Base-by-base conservation (phyloP, 2,888 invertebrate species). In the Platypus cylindrus region DNA sequence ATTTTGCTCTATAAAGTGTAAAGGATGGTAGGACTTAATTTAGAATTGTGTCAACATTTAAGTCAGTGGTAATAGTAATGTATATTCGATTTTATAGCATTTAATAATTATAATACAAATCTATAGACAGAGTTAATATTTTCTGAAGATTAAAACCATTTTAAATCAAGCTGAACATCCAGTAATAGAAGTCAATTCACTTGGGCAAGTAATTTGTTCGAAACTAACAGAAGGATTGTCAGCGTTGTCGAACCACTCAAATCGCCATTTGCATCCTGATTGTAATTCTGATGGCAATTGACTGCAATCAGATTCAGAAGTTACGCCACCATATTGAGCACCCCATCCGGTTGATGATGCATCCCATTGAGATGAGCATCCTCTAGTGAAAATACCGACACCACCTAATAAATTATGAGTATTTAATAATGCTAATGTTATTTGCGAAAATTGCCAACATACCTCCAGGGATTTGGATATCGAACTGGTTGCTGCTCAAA, bases 241-340 rank as follows among this genome's bases (percentile, higher is more conserved):
- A 7, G 38, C 44, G 17, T 41, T 37, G 30, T 43, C 20, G 30
- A 38, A 32, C 30, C 37, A 47, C 5, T 40, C 36, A 27, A 47
- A 47, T 16, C 47, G 31, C 27, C 38, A 48, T 9, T 40, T 22
- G 24, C 48, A 48, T 13, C 48, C 47, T 3, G 23, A 5, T 30
- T 37, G 41, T 8, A 47, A 30, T 5, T 26, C 29, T 14, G 17
- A 17, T 8, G 48, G 47, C 8, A 48, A 30, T 24, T 36, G 12
- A 17, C 25, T 9, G 29, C 48, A 48, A 5, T 48, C 41, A 3
- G 22, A 25, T 11, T 32, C 34, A 2, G 37, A 31, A 9, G 30
- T 17, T 1, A 47, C 43, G 3, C 47, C 45, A 11, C 43, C 42
- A 29, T 44, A 41, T 22, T 43, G 46, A 3, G 36, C 26, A 12